Evolutionary conservation across 2,113 vertebrate genomes (phyloP).

Genomic region (Zingel zingel): DNA sequence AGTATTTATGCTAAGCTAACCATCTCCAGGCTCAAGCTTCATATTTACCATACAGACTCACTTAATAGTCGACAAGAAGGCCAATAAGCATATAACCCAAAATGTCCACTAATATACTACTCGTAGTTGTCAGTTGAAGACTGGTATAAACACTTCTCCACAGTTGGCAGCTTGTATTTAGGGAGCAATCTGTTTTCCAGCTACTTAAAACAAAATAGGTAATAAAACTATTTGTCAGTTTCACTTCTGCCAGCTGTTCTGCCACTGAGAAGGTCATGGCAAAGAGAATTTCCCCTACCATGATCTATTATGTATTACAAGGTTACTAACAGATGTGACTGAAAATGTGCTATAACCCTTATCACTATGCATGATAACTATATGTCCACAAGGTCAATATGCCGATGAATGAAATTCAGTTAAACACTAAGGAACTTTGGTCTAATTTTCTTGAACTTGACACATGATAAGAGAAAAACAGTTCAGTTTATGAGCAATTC

Average conservation of each 20-base stretch:
- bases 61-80: neutral
- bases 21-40: too few relatives aligned
- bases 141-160: neutral
- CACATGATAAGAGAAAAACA: neutral
- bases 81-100: neutral
- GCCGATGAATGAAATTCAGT: neutral
- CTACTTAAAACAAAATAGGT: neutral
- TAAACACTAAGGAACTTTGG: neutral
- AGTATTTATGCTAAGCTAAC: too few relatives aligned
- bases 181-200: constrained; percentile 4
- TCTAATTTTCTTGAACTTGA: neutral
- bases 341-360: neutral
- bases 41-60: too few relatives aligned
- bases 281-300: neutral
- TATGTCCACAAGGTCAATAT: neutral
- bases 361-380: neutral
- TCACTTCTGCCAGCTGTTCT: constrained; percentile 6
- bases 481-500: neutral
- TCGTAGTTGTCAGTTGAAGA: neutral
- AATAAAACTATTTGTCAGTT: neutral
- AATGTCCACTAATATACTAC: neutral
- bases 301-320: neutral
- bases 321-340: constrained; percentile 1
- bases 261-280: constrained; percentile 6
- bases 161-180: constrained; percentile 15